phyloP scores from a whole-genome alignment of 2,888 invertebrate genomes.

The Himalopsyche japonica region DNA sequence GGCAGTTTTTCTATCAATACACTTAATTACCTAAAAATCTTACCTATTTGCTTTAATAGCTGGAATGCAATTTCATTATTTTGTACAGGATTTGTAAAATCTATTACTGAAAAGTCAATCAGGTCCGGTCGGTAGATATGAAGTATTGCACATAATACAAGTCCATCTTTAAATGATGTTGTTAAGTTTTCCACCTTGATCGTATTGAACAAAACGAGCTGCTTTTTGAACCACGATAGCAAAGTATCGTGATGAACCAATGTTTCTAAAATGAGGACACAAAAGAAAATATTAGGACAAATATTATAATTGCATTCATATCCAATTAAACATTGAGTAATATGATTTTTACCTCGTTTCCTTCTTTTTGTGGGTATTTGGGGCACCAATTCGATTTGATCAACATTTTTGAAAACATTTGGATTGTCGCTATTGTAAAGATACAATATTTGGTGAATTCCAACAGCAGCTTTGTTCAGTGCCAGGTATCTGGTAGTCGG shows the following conservation, averaged over 20 bases:
- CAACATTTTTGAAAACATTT: conserved; percentile 58
- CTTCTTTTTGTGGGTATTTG: conserved; percentile 52
- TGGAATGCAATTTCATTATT: conserved; percentile 86
- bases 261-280: conserved; percentile 55
- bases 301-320: neutral
- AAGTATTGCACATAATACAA: conserved; percentile 74
- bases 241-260: conserved; percentile 76
- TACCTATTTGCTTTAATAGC: conserved; percentile 79
- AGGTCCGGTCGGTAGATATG: conserved; percentile 89
- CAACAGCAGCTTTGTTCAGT: conserved; percentile 74
- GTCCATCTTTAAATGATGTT: conserved; percentile 69
- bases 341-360: conserved; percentile 21
- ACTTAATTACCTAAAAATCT: conserved; percentile 46
- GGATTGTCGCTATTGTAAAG: conserved; percentile 75
- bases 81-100: conserved; percentile 65
- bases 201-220: conserved; percentile 67
- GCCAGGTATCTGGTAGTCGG: conserved; percentile 83
- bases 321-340: neutral
- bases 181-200: conserved; percentile 67
- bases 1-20: neutral
- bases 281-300: neutral
- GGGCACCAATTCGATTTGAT: conserved; percentile 46
- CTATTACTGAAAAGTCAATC: conserved; percentile 71
- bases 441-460: conserved; percentile 74
- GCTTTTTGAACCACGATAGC: conserved; percentile 76